phyloP scores from a whole-genome alignment of 2,888 invertebrate species.

The Scaptomyza tumidula region DNA sequence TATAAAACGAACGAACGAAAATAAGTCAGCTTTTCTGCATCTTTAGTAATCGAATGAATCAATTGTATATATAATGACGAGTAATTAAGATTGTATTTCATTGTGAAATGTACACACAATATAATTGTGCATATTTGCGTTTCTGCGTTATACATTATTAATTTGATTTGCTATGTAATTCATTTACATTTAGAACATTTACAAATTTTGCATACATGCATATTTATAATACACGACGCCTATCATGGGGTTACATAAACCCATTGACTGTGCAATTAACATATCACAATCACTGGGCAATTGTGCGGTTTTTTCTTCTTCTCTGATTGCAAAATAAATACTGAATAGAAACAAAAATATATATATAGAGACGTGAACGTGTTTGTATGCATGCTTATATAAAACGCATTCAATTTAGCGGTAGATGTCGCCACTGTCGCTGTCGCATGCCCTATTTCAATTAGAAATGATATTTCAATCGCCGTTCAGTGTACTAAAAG shows the following conservation, averaged over 20 bases:
- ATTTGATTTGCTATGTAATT: slow-evolving; percentile 7
- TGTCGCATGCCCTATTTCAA: slow-evolving; percentile 50
- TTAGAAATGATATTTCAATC: slow-evolving; percentile 67
- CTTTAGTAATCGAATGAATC: not conserved
- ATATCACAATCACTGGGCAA: slow-evolving; percentile 38
- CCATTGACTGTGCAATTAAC: slow-evolving; percentile 63
- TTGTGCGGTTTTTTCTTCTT: slow-evolving; percentile 24
- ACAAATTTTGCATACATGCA: slow-evolving; percentile 13
- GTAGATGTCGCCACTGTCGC: slow-evolving; percentile 3
- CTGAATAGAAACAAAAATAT: slow-evolving; percentile 4
- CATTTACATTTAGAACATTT: slow-evolving; percentile 19
- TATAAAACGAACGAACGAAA: slow-evolving; percentile 2
- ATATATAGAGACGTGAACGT: slow-evolving; percentile 1
- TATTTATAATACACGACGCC: slow-evolving; percentile 16
- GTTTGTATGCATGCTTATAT: not conserved
- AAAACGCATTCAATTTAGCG: slow-evolving; percentile 46
- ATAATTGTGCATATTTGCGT: not conserved
- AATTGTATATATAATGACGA: not conserved
- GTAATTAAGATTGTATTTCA: not conserved
- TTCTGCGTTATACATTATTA: slow-evolving; percentile 21
- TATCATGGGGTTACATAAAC: slow-evolving; percentile 61
- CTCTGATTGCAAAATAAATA: slow-evolving; percentile 37
- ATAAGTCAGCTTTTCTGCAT: slow-evolving; percentile 12
- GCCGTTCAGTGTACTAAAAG: slow-evolving; percentile 29
- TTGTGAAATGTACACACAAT: no score